These are phyloP conservation scores for Acyrthosiphon pisum DNA, from an alignment of 1,140 invertebrate species.

Conservation along the genomic window DNA sequence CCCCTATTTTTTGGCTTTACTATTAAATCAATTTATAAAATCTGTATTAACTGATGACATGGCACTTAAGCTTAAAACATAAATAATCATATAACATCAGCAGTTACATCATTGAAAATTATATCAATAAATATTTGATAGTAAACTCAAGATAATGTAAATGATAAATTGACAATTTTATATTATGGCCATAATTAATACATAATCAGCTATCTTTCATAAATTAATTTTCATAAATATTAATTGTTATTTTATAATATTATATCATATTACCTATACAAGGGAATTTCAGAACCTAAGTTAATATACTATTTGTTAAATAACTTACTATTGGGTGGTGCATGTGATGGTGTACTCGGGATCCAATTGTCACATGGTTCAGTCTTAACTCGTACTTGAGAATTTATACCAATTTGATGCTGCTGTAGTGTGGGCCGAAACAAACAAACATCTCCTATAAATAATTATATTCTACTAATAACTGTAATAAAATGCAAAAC, in stretches of 20 bases:
- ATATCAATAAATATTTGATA: not conserved
- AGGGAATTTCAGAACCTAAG: not conserved
- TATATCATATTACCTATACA: not conserved
- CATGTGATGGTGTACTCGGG: conserved; percentile 39
- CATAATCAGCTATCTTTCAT: not conserved
- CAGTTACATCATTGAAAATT: too few relatives aligned
- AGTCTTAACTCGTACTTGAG: conserved; percentile 54
- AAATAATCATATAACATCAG: not conserved
- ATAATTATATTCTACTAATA: conserved; percentile 53
- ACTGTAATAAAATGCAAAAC: conserved; percentile 49
- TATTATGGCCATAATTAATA: not conserved
- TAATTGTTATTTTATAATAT: not conserved
- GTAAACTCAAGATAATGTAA: not conserved
- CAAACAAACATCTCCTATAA: conserved; percentile 55
- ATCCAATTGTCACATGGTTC: conserved; percentile 52
- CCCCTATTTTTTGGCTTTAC: not conserved
- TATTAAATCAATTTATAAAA: not conserved
- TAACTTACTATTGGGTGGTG: conserved; percentile 52
- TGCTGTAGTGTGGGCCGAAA: conserved; percentile 46
- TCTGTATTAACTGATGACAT: not conserved
- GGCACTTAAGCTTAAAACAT: not conserved
- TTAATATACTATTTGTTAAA: conserved; percentile 39
- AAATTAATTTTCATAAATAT: not conserved
- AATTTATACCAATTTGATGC: conserved; percentile 51
- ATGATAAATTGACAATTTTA: not conserved